Evolutionary conservation across 1,140 invertebrate genomes (phyloP), one percentile per base, ranked within the genome.

Genomic region (Campodea augens): DNA sequence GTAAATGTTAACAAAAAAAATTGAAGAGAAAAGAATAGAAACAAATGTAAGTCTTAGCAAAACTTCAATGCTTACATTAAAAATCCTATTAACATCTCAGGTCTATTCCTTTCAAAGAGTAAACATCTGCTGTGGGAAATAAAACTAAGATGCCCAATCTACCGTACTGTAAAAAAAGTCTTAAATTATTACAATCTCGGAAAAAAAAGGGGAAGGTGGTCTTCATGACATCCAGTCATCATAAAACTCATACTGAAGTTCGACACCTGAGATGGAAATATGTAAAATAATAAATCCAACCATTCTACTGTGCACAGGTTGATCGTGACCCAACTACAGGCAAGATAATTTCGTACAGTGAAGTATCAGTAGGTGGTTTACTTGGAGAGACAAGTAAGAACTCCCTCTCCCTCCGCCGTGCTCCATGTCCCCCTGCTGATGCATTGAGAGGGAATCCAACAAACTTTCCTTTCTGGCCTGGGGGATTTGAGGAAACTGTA

Each of bases 401-500:
- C 64, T 84, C 81, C 0, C 73, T 79, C 60, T 85, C 80, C 3
- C 70, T 85, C 60, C 69, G 64, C 25, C 60, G 80, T 51, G 68
- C 71, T 47, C 74, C 74, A 20, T 69, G 65, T 2, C 63, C 73
- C 29, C 61, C 71, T 32, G 59, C 64, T 25, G 68, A 78, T 53
- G 66, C 69, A 50, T 67, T 80, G 5, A 65, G 69, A 55, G 81
- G 81, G 4, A 79, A 71, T 57, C 64, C 72, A 0, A 72, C 71
- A 43, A 84, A 81, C 57, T 73, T 70, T 58, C 79, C 80, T 22
- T 87, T 87, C 60, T 81, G 76, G 77, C 81, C 82, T 46, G 81
- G 77, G 25, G 81, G 81, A 25, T 76, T 82, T 54, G 72, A 78
- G 37, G 71, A 78, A 54, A 71, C 68, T 27, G 43, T 50, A 3